Base-by-base conservation (phyloP, 2,888 invertebrate species). In the Pyrrhosoma nymphula region DNA sequence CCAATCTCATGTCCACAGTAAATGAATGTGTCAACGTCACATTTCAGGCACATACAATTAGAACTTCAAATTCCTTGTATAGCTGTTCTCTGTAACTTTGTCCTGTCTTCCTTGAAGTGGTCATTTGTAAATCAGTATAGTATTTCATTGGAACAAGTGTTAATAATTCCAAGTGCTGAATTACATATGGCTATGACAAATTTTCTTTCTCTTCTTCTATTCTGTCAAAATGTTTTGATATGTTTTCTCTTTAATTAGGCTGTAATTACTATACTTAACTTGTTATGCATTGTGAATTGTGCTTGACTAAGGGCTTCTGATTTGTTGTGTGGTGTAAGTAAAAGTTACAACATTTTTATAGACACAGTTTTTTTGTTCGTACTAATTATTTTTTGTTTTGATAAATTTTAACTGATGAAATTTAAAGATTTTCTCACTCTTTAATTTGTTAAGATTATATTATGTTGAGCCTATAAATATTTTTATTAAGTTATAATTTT, bases 271-370 rank as follows among this genome's bases (percentile, higher is more conserved):
- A 63, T 60, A 47, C 47, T 47, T 69, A 75, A 35, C 47, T 47
- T 93, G 75, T 82, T 82, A 47, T 93, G 93, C 93, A 93, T 93
- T 69, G 63, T 69, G 93, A 63, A 63, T 75, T 69, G 39, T 93
- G 93, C 93, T 93, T 93, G 93, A 93, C 18, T 96, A 96, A 97
- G 97, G 96, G 95, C 96, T 56, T 96, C 97, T 26, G 96, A 97
- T 93, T 97, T 97, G 95, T 96, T 96, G 4, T 96, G 0, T 97
- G 97, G 0, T 96, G 97, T 16, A 96, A 97, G 0, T 95, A 60
- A 63, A 95, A 56, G n/a, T 60, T 69, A 39, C 3, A 95, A 95
- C 26, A 82, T n/a, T 26, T 93, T 93, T 69, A 55, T 93, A 56
- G 30, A 26, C 69, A 93, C 69, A 75, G 20, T 63, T 26, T 69